phyloP scores from a whole-genome alignment of 2,797 vertebrate species.

The Acipenser oxyrinchus region DNA sequence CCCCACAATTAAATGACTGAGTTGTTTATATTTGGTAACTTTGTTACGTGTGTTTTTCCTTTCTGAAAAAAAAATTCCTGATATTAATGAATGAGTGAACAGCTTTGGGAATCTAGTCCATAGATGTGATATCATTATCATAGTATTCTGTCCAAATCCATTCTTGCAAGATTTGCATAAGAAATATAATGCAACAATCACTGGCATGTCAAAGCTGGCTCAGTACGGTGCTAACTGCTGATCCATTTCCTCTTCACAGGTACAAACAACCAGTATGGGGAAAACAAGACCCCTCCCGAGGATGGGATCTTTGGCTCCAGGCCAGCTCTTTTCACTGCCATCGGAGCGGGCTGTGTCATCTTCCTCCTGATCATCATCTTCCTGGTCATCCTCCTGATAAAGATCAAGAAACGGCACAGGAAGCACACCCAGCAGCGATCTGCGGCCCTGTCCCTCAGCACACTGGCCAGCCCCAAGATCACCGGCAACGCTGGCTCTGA shows the following conservation, averaged over 20 bases:
- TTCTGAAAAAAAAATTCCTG: too few relatives aligned
- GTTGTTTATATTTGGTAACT: too few relatives aligned
- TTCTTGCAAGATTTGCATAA: not conserved
- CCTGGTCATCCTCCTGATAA: constrained; percentile 83
- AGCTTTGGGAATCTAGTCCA: too few relatives aligned
- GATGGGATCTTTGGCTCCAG: constrained; percentile 78
- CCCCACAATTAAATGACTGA: too few relatives aligned
- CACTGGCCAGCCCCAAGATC: constrained; percentile 86
- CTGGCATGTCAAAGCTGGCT: not conserved
- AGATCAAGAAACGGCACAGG: constrained; percentile 86
- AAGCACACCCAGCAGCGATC: constrained; percentile 78
- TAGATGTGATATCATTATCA: too few relatives aligned
- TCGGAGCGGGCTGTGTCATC: constrained; percentile 82
- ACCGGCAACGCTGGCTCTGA: constrained; percentile 75
- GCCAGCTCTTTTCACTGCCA: constrained; percentile 76
- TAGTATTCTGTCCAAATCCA: not conserved
- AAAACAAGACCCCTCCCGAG: constrained; percentile 48
- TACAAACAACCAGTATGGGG: constrained; percentile 65
- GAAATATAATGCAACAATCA: too few relatives aligned
- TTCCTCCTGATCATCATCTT: constrained; percentile 94
- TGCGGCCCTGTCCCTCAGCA: constrained; percentile 80
- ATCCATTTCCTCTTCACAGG: constrained; percentile 42
- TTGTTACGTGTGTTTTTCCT: too few relatives aligned
- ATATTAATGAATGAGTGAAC: too few relatives aligned
- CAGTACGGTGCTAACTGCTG: not conserved